phyloP scores from a whole-genome alignment of 2,888 invertebrate species.

The Parapristionchus giblindavisi region DNA sequence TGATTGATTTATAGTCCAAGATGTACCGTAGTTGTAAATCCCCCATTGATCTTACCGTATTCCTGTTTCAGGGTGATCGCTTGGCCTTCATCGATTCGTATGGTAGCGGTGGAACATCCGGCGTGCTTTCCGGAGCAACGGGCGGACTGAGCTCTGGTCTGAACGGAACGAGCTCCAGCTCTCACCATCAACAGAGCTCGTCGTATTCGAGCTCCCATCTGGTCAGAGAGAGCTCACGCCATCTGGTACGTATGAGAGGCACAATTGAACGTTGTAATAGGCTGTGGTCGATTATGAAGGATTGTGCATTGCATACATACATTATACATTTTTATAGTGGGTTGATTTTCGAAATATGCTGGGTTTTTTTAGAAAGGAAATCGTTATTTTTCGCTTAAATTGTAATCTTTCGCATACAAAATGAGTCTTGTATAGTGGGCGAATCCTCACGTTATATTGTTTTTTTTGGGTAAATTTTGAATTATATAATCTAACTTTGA shows the following conservation, averaged over 20 bases:
- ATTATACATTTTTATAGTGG: too few species aligned
- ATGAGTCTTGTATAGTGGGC: too few species aligned
- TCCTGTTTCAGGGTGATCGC: too few species aligned
- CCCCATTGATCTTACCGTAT: background rate
- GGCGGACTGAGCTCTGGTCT: background rate
- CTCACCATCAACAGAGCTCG: background rate
- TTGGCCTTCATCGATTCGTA: constrained; percentile 29
- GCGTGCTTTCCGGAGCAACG: too few species aligned
- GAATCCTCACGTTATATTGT: background rate
- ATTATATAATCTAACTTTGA: too few species aligned
- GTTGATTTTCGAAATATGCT: too few species aligned
- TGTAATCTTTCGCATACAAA: too few species aligned
- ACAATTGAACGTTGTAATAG: background rate
- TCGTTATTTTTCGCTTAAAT: too few species aligned
- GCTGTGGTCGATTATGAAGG: background rate
- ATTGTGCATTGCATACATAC: background rate
- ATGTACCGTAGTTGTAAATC: background rate
- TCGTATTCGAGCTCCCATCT: constrained; percentile 18
- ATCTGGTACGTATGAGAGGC: constrained; percentile 24
- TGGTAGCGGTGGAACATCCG: constrained; percentile 28
- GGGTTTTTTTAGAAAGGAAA: too few species aligned
- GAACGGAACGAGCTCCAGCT: background rate
- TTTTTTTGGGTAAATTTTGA: background rate
- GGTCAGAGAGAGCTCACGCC: constrained; percentile 21
- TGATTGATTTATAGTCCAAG: background rate